phyloP scores from a whole-genome alignment of 2,113 vertebrate genomes.

The Tupaia chinensis region DNA sequence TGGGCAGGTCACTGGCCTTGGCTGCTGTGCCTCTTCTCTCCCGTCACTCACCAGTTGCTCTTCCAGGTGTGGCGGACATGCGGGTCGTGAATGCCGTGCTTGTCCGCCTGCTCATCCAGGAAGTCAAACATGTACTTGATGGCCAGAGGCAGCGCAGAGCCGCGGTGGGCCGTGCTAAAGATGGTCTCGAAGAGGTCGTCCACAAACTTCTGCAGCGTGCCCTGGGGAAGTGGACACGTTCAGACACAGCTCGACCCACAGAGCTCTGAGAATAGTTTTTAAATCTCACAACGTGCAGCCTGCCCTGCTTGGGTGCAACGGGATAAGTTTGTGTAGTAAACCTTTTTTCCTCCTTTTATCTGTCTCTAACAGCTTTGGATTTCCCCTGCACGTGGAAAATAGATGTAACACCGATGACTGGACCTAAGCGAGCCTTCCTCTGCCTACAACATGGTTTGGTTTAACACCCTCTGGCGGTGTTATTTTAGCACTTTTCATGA shows the following conservation, averaged over 20 bases:
- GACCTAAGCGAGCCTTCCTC: neutral
- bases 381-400: neutral
- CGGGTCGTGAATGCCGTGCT: slow-evolving; percentile 97
- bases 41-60: slow-evolving; percentile 96
- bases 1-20: neutral
- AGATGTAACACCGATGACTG: neutral
- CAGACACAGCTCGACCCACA: neutral
- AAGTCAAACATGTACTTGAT: slow-evolving; percentile 99
- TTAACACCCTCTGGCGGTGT: neutral
- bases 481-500: slow-evolving; percentile 50
- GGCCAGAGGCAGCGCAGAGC: slow-evolving; percentile 97
- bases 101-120: slow-evolving; percentile 98
- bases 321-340: accelerated
- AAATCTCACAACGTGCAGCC: accelerated
- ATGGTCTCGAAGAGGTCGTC: slow-evolving; percentile 99
- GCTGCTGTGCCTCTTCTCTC: accelerated
- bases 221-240: slow-evolving; percentile 84
- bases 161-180: slow-evolving; percentile 98
- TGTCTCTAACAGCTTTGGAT: neutral
- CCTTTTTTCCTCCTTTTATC: neutral
- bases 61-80: slow-evolving; percentile 99
- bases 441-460: neutral
- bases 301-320: accelerated
- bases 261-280: neutral
- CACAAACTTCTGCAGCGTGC: slow-evolving; percentile 99